Percentiles rank a stretch among this genome's conserved stretches.
phyloP scores from a whole-genome alignment of 1,140 invertebrate genomes.

The Heliconius hewitsoni region DNA sequence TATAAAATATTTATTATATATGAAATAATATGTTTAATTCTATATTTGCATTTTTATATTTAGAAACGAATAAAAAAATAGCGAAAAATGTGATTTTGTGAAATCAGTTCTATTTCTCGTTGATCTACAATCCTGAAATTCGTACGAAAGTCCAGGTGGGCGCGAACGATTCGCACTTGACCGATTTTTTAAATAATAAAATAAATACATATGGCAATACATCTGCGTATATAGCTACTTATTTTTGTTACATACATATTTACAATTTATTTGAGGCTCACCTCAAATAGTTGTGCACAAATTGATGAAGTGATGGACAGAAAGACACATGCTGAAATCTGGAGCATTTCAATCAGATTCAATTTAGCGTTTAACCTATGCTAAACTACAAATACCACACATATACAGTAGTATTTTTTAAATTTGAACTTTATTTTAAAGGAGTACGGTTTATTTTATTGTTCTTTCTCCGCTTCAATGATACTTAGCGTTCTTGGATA shows the following conservation, averaged over 20 bases:
- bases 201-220: too few relatives aligned
- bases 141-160: too few relatives aligned
- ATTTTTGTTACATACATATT: background rate
- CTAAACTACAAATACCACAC: conserved; percentile 31
- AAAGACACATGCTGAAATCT: conserved; percentile 55
- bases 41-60: too few relatives aligned
- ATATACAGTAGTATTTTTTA: background rate
- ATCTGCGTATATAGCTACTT: background rate
- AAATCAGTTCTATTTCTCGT: too few relatives aligned
- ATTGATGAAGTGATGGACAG: conserved; percentile 34
- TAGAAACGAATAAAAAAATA: too few relatives aligned
- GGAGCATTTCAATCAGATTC: conserved; percentile 64
- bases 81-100: too few relatives aligned
- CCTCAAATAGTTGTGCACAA: conserved; percentile 21
- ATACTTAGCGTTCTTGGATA: background rate
- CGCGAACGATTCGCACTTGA: too few relatives aligned
- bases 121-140: too few relatives aligned
- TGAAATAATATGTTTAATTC: too few relatives aligned
- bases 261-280: background rate
- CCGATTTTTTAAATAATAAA: too few relatives aligned
- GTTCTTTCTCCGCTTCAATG: background rate
- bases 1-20: too few relatives aligned
- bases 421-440: background rate
- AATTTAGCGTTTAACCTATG: conserved; percentile 55
- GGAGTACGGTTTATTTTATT: background rate